These are phyloP conservation scores for Acanthornis magna DNA, from an alignment of 2,797 vertebrate genomes.

Conservation along the genomic window DNA sequence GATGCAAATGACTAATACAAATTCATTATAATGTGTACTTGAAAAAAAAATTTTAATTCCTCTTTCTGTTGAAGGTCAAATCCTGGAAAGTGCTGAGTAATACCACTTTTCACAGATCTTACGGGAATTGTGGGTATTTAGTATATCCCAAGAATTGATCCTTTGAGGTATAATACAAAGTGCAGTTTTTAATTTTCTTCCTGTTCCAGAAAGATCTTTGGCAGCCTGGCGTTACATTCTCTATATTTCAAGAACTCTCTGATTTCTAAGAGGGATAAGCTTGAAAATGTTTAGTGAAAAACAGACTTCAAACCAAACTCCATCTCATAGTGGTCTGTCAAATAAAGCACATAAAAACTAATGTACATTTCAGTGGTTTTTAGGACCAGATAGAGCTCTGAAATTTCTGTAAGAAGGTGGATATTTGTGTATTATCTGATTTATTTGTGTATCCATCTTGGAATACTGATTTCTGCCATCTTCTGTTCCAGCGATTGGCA, in stretches of 20 bases:
- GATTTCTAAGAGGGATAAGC: not conserved
- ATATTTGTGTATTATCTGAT: not conserved
- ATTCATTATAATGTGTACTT: not conserved
- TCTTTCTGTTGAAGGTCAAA: not conserved
- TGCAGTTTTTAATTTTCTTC: not conserved
- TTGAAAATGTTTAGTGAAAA: not conserved
- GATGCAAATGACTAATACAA: not conserved
- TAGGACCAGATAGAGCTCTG: not conserved
- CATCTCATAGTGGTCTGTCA: not conserved
- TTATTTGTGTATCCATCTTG: not conserved
- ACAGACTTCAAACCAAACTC: not conserved
- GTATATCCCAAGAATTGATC: not conserved
- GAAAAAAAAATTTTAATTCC: not conserved
- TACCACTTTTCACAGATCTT: not conserved
- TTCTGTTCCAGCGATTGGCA: constrained; percentile 39
- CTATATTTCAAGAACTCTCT: not conserved
- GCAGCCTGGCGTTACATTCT: not conserved
- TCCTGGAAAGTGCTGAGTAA: not conserved
- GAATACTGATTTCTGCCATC: not conserved
- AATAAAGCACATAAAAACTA: not conserved
- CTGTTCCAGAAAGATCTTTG: not conserved
- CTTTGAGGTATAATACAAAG: not conserved
- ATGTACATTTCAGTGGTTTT: not conserved
- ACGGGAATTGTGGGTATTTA: not conserved
- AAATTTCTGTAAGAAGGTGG: not conserved